Evolutionary conservation across 2,113 vertebrate genomes (phyloP), one percentile per base, ranked within the genome.

Genomic region (Scomber colias): DNA sequence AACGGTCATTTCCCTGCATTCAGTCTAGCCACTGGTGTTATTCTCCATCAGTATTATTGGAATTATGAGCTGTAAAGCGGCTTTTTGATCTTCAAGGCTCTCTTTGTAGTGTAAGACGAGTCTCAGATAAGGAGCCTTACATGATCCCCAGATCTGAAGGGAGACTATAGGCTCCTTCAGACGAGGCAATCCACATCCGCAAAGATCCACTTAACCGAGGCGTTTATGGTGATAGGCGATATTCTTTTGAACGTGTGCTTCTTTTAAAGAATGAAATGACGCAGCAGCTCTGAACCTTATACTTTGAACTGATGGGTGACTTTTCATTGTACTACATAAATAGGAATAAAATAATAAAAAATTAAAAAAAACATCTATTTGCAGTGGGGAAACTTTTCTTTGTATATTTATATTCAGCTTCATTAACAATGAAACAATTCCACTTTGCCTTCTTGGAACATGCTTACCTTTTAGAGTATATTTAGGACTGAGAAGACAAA

Each of bases 1-100:
- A 45, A 45, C 15, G 4, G 30, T n/a, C 17, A 64, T 78, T 79
- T 60, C 16, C 54, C 35, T 30, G 44, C 62, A 21, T 56, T 77
- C 71, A 61, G 12, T 1, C 30, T 5, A 21, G 30, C 16, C 14
- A 15, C 35, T 80, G 81, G 73, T 82, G 62, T 76, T 80, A 77
- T 83, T 85, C 54, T 50, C 50, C 77, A 80, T 84, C 49, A 31
- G 57, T 66, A 61, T 77, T 71, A 54, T 49, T 77, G 55, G 71
- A 83, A 53, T 85, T 79, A 85, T 15, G 45, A 40, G 69, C 65
- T 77, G 45, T 70, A 67, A 27, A 60, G 83, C 59, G 11, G 75
- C 71, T 59, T 84, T 89, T 71, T 87, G 71, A 90, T 84, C 84
- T 85, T 81, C 53, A 78, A 82, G 70, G 56, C 65, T 83, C 31